Percentiles rank a stretch among this genome's conserved stretches.
These are phyloP conservation scores for Anthonomus grandis DNA, from an alignment of 1,140 invertebrate genomes.

Conservation along the genomic window DNA sequence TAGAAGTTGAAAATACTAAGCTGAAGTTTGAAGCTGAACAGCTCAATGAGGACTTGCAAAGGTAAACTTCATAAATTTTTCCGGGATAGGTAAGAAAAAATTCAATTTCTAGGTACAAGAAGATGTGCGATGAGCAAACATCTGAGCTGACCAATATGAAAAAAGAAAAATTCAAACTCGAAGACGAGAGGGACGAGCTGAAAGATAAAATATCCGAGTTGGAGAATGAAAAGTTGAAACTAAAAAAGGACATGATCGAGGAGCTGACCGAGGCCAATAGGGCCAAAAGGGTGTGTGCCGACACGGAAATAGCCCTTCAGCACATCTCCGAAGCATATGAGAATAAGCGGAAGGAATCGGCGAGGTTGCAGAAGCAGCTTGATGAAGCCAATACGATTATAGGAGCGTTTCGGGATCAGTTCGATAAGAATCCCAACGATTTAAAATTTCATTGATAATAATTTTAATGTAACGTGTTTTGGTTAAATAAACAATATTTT, in stretches of 20 bases:
- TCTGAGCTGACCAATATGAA: constrained; percentile 16
- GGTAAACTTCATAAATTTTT: constrained; percentile 5
- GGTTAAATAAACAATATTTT: too few species aligned
- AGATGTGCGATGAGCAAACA: constrained; percentile 4
- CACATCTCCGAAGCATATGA: constrained; percentile 33
- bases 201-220: constrained; percentile 26
- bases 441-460: too few species aligned
- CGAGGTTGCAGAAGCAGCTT: constrained; percentile 13
- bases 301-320: constrained; percentile 31
- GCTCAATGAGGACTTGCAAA: constrained; percentile 20
- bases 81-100: too few species aligned
- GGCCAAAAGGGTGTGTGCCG: constrained; percentile 26
- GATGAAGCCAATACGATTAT: constrained; percentile 29
- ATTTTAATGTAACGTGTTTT: too few species aligned
- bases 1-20: constrained; percentile 32
- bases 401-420: constrained; percentile 21
- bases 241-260: constrained; percentile 32
- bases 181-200: constrained; percentile 26
- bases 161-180: constrained; percentile 15
- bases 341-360: constrained; percentile 28
- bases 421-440: too few species aligned
- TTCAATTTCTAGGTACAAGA: constrained; percentile 17
- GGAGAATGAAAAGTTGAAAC: constrained; percentile 28
- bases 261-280: constrained; percentile 32
- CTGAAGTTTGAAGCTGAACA: constrained; percentile 29